Conservation (phyloP, 2,113 vertebrate genomes). For the Etia nguti region DNA sequence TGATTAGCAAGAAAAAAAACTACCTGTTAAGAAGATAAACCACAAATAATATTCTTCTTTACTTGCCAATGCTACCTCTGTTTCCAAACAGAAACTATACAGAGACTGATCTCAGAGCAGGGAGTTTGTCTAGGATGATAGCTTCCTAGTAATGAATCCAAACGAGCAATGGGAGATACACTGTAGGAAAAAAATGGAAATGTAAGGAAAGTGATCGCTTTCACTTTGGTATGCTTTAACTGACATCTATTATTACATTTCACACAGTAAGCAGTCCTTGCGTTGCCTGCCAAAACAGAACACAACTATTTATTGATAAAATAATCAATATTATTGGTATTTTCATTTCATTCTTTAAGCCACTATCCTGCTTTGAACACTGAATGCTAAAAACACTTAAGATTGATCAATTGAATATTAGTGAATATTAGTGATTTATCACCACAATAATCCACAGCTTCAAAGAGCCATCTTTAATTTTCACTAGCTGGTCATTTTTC, state of each 20-base stretch:
- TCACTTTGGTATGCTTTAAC: background rate
- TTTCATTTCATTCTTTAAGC: background rate
- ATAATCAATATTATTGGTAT: background rate
- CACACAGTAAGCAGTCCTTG: background rate
- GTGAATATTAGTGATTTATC: background rate
- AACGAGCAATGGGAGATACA: background rate
- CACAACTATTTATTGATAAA: background rate
- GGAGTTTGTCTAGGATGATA: background rate
- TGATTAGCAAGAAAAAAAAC: background rate
- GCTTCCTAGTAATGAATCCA: background rate
- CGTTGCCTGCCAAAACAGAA: background rate
- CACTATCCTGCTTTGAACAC: background rate
- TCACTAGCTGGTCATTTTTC: background rate
- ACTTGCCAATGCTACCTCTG: background rate
- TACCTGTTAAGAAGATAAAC: background rate
- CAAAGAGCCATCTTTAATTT: background rate
- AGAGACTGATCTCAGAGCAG: background rate
- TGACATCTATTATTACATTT: background rate
- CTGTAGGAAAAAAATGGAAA: background rate
- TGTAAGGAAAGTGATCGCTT: no score
- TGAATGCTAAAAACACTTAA: background rate
- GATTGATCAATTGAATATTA: background rate
- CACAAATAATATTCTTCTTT: background rate
- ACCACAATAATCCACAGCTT: background rate
- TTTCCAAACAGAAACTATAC: background rate